Evolutionary conservation across 2,888 invertebrate species (phyloP).

Genomic region (Hanleya hanleyi): DNA sequence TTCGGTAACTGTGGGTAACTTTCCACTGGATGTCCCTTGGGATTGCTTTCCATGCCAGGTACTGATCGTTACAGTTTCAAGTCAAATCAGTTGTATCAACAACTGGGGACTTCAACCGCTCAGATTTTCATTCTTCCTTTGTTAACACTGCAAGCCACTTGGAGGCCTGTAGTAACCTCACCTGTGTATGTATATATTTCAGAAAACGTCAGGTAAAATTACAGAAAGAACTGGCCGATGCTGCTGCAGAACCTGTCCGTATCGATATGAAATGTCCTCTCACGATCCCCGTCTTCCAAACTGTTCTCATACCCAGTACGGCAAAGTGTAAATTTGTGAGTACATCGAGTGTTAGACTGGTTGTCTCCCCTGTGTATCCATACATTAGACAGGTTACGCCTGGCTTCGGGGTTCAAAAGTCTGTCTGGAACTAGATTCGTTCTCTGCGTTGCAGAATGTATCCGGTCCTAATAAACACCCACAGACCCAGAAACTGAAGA

Average conservation of each 20-base stretch:
- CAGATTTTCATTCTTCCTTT: no score
- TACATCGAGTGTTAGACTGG: slow-evolving; percentile 17
- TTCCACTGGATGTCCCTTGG: no score
- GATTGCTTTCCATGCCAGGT: no score
- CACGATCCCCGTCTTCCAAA: slow-evolving; percentile 44
- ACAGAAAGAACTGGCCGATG: slow-evolving; percentile 93
- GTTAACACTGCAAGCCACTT: no score
- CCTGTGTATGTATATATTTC: slow-evolving; percentile 15
- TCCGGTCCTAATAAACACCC: no score
- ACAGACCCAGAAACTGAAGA: no score
- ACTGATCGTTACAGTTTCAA: no score
- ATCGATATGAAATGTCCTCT: slow-evolving; percentile 26
- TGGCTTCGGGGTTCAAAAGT: neutral
- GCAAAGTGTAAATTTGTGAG: slow-evolving; percentile 65
- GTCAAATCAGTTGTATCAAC: no score
- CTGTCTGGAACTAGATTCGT: neutral
- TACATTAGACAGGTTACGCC: neutral
- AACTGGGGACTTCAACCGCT: no score
- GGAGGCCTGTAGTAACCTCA: neutral
- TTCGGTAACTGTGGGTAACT: no score
- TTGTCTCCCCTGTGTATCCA: neutral
- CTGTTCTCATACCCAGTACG: slow-evolving; percentile 60
- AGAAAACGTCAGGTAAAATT: slow-evolving; percentile 92
- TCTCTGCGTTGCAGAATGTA: neutral
- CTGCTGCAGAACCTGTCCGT: slow-evolving; percentile 80